Percentiles rank a stretch among this genome's conserved stretches.
Conservation (phyloP, 2,797 vertebrate genomes). For the Poeciliopsis infans region DNA sequence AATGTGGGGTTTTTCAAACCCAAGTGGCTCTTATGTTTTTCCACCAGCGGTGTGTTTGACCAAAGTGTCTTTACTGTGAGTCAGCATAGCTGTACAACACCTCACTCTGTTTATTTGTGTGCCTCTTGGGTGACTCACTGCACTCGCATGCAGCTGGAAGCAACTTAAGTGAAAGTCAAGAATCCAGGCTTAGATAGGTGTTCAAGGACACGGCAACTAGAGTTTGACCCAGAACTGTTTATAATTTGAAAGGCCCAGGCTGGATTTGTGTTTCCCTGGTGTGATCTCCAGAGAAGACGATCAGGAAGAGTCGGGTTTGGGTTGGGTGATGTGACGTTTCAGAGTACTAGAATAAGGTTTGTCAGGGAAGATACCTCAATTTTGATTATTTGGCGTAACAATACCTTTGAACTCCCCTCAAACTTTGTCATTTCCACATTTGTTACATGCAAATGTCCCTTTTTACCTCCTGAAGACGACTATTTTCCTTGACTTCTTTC, state of each 20-base stretch:
- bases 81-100: slow-evolving; percentile 72
- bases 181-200: slow-evolving; percentile 31
- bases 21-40: slow-evolving; percentile 67
- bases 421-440: background rate
- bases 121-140: slow-evolving; percentile 67
- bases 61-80: slow-evolving; percentile 65
- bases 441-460: background rate
- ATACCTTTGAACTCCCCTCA: background rate
- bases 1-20: slow-evolving; percentile 71
- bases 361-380: background rate
- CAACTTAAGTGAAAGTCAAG: slow-evolving; percentile 51
- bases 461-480: background rate
- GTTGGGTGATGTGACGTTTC: slow-evolving; percentile 25
- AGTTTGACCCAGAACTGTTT: slow-evolving; percentile 63
- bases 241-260: slow-evolving; percentile 16
- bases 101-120: slow-evolving; percentile 72
- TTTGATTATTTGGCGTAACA: background rate
- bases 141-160: slow-evolving; percentile 64
- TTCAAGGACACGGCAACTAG: slow-evolving; percentile 61
- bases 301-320: slow-evolving; percentile 16
- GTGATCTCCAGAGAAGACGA: slow-evolving; percentile 35
- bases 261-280: slow-evolving; percentile 55
- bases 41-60: slow-evolving; percentile 56
- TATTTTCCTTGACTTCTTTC: slow-evolving; percentile 12
- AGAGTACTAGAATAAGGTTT: slow-evolving; percentile 16